Evolutionary conservation across 2,797 vertebrate genomes (phyloP), one percentile per base, ranked within the genome.

Genomic region (Sebastes iracundus): DNA sequence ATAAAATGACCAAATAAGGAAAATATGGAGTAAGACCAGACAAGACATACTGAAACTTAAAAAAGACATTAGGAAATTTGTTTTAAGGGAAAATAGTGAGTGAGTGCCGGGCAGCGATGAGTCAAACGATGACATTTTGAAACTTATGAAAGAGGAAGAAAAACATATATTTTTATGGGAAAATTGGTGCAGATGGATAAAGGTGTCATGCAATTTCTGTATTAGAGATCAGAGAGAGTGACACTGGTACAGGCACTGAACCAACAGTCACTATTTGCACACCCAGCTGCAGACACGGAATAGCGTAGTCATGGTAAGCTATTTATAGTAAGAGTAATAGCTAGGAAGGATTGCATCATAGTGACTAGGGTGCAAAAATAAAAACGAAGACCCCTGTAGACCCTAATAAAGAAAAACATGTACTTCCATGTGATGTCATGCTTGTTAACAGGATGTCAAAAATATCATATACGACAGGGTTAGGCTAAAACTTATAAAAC

Each of bases 341-440:
- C 27, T n/a, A 16, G 30, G 20, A 72, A 16, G 42, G 56, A 75
- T 79, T 82, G 73, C 56, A 9, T 88, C 78, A 86, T 83, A 28
- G 32, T 25, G 14, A 55, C 6, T 9, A 2, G 32, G 71, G 20
- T 4, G 5, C 18, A 28, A 67, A 81, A 69, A 8, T 38, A 67
- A 79, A 74, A 27, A 9, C 1, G 7, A 49, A 25, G 32, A 58
- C 27, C 13, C 22, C 9, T 4, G 7, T 35, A 35, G 38, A 53
- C 1, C 14, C 32, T 1, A 20, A 14, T 20, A 18, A 35, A 35
- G 8, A 27, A 35, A n/a, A 52, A 38, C 2, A 55, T 65, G 72
- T 42, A 49, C 27, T 22, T 71, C 6, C 2, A 27, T 49, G 7
- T 22, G 58, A 63, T 59, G 23, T 25, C 13, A 14, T 66, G 28